Evolutionary conservation across 2,888 invertebrate genomes (phyloP).

Genomic region (Cremastinae sp.): DNA sequence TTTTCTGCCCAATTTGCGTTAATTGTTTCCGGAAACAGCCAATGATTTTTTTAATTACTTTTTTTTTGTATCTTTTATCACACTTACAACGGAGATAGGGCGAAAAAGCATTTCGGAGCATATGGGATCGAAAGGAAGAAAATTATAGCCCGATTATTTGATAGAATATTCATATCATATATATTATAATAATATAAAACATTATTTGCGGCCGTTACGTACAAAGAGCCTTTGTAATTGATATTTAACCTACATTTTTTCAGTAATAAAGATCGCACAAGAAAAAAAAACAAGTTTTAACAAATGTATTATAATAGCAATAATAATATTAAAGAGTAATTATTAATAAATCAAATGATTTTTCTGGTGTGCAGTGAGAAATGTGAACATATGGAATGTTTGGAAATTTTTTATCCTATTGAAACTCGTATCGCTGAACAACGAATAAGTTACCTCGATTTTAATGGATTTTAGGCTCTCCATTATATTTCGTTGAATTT

Average conservation of each 20-base stretch:
- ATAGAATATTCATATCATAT: constrained; percentile 73
- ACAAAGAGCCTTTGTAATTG: constrained; percentile 80
- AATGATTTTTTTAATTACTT: constrained; percentile 8
- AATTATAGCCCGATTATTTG: constrained; percentile 78
- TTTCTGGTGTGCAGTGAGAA: constrained; percentile 29
- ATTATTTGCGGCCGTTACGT: constrained; percentile 78
- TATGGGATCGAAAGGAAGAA: constrained; percentile 61
- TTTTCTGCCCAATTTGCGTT: constrained; percentile 35
- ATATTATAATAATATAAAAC: constrained; percentile 77
- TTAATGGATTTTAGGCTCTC: no score
- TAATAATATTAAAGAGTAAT: constrained; percentile 3
- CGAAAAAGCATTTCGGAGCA: constrained; percentile 33
- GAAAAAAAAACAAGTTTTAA: constrained; percentile 52
- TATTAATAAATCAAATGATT: constrained; percentile 19
- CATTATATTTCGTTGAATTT: no score
- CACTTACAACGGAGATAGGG: constrained; percentile 36
- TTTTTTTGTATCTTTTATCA: constrained; percentile 35
- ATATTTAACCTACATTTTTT: constrained; percentile 78
- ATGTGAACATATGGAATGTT: neutral
- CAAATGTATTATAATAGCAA: constrained; percentile 22
- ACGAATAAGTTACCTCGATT: no score
- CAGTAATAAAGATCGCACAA: constrained; percentile 76
- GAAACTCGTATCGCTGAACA: no score
- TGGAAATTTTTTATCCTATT: no score
- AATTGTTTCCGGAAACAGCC: constrained; percentile 24